These are phyloP conservation scores for Hirtodrosophila duncani DNA, from an alignment of 2,888 invertebrate species.

Conservation along the genomic window DNA sequence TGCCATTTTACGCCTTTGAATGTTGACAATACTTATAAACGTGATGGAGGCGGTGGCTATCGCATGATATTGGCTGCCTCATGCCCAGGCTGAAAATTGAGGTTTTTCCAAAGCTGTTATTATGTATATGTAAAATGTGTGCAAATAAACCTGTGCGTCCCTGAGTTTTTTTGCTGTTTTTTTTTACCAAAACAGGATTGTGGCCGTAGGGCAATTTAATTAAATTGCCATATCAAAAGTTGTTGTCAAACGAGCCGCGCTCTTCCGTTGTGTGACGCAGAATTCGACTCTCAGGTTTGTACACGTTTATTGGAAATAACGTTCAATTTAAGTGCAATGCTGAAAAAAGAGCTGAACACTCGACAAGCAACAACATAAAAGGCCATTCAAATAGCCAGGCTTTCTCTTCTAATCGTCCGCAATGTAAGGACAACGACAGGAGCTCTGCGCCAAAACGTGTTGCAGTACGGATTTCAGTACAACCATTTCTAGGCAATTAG, in stretches of 20 bases:
- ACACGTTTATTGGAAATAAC: constrained; percentile 52
- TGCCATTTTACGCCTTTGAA: constrained; percentile 21
- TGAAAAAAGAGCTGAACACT: not conserved
- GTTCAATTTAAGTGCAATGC: constrained; percentile 44
- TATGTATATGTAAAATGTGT: not conserved
- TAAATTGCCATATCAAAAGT: constrained; percentile 46
- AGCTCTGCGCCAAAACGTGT: constrained; percentile 1
- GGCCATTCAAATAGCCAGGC: not conserved
- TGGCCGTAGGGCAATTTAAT: constrained; percentile 20
- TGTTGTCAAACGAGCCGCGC: constrained; percentile 36
- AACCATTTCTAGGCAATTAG: constrained; percentile 48
- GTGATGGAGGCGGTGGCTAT: not conserved
- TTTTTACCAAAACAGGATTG: not conserved
- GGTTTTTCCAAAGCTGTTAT: no score
- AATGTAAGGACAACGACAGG: not conserved
- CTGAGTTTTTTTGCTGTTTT: not conserved
- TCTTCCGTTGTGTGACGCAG: constrained; percentile 23
- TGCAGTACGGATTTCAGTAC: constrained; percentile 20
- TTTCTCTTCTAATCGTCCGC: not conserved
- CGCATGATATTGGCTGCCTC: constrained; percentile 1
- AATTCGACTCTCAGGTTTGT: constrained; percentile 24
- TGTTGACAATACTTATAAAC: constrained; percentile 21
- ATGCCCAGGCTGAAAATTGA: no score
- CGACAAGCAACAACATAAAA: not conserved
- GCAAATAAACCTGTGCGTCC: not conserved